Base-by-base conservation (phyloP, 2,888 invertebrate species). In the Scaptomyza parva region DNA sequence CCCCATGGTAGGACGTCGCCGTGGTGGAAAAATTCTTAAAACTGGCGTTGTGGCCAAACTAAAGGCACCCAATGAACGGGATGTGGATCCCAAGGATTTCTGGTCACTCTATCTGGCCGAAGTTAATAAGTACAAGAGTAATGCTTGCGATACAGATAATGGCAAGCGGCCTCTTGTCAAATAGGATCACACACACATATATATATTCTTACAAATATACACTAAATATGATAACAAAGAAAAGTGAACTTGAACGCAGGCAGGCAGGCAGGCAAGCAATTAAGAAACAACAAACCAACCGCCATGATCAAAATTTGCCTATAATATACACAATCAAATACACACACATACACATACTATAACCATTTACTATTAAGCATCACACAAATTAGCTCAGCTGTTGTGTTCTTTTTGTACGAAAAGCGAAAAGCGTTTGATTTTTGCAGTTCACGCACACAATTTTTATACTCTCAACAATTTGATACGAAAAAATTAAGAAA, bases 71-170 rank as follows among this genome's bases (percentile, higher is more conserved):
- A 93, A 92, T 45, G 93, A 94, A 18, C 77, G 84, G 12, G 89
- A 86, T 35, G 90, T 90, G 22, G 92, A 93, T 70, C 95, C 95
- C 0, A 96, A 96, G 89, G 97, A 98, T 92, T 97, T 97, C 12
- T 98, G 98, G 98, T 96, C 97, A 0, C 93, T 97, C 24, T 98
- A 98, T 90, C 95, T 98, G 95, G 96, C 96, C 67, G 98, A 98
- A 93, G 98, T 98, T 17, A 96, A 97, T 89, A 96, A 96, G 89
- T 98, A 98, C 90, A 95, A 97, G 89, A 97, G 97, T 91, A 96
- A 97, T 54, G 97, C 97, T 70, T 98, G 98, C 91, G 97, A 97
- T 91, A 97, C 97, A 84, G 97, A 97, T 89, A 94, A 95, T 74
- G 97, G 97, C 92, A 97, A 97, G 44, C 94, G 98, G 82, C 97